A percentile compares a stretch with the other conserved stretches of the same genome.
Conservation (phyloP, 2,797 vertebrate species). For the Xyrichtys novacula region DNA sequence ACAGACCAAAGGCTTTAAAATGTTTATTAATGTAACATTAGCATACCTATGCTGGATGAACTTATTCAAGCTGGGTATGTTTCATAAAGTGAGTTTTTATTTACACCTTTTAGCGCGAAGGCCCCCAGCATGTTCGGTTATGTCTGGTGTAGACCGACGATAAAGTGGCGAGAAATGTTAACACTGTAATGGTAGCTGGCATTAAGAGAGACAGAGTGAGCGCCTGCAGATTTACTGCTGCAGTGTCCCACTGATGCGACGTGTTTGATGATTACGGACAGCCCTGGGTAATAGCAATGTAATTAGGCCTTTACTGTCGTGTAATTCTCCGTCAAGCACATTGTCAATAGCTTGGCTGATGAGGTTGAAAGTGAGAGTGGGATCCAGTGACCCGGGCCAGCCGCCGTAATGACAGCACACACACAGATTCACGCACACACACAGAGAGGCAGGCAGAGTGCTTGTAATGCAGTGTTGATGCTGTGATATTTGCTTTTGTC, state of each 20-base stretch:
- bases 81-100: slow-evolving; percentile 13
- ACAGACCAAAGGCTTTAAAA: no score
- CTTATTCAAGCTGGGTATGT: no score
- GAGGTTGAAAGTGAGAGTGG: slow-evolving; percentile 82
- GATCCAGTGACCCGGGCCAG: slow-evolving; percentile 81
- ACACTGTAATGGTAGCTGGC: slow-evolving; percentile 68
- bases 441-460: slow-evolving; percentile 23
- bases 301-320: slow-evolving; percentile 86
- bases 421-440: slow-evolving; percentile 3
- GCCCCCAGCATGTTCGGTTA: slow-evolving; percentile 21
- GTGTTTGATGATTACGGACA: slow-evolving; percentile 82
- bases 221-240: slow-evolving; percentile 75
- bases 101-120: no score
- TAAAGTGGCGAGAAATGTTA: slow-evolving; percentile 71
- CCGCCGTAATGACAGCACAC: slow-evolving; percentile 51
- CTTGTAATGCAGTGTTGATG: slow-evolving; percentile 71
- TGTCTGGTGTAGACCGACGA: slow-evolving; percentile 46
- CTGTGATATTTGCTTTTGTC: slow-evolving; percentile 81
- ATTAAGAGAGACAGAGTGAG: slow-evolving; percentile 57
- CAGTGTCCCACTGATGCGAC: slow-evolving; percentile 73
- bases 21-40: no score
- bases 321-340: slow-evolving; percentile 85
- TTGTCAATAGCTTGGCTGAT: slow-evolving; percentile 86
- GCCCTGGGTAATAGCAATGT: slow-evolving; percentile 82
- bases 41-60: no score